Conservation (phyloP, 2,888 invertebrate genomes). For the Callyntrura sp. region DNA sequence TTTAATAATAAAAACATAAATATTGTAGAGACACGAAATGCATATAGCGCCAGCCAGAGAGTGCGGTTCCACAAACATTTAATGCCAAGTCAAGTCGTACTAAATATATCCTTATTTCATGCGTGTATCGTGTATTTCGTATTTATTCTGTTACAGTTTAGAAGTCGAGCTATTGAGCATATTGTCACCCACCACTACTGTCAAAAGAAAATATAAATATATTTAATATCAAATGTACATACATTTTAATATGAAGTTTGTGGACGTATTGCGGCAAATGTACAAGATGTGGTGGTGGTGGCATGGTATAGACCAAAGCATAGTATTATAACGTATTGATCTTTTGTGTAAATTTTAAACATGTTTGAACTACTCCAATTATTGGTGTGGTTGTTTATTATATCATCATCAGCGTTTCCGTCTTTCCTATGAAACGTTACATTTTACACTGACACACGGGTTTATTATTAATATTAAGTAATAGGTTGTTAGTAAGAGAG, state of each 20-base stretch:
- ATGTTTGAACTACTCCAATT: conserved; percentile 51
- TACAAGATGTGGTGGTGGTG: too few relatives aligned
- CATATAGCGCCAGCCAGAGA: not conserved
- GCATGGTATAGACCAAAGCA: too few relatives aligned
- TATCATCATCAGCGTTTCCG: conserved; percentile 48
- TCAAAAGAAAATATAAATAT: not conserved
- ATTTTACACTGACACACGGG: conserved; percentile 7
- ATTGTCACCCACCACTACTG: conserved; percentile 29
- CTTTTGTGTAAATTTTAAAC: conserved; percentile 37
- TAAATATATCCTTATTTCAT: conserved; percentile 57
- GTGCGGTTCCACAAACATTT: not conserved
- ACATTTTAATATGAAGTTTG: too few relatives aligned
- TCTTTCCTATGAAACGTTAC: conserved; percentile 52
- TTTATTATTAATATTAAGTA: conserved; percentile 54
- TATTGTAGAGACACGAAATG: not conserved
- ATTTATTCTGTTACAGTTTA: conserved; percentile 38
- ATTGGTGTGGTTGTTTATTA: conserved; percentile 51
- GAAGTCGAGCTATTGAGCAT: conserved; percentile 5
- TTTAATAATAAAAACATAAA: conserved; percentile 1
- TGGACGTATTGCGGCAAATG: too few relatives aligned
- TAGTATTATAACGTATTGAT: conserved; percentile 46
- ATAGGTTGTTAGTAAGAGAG: not conserved
- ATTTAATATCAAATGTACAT: not conserved
- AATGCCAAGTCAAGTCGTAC: not conserved
- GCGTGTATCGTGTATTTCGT: too few relatives aligned